Base-by-base conservation (phyloP, 2,888 invertebrate genomes). In the Cecidostiba fungosa region DNA sequence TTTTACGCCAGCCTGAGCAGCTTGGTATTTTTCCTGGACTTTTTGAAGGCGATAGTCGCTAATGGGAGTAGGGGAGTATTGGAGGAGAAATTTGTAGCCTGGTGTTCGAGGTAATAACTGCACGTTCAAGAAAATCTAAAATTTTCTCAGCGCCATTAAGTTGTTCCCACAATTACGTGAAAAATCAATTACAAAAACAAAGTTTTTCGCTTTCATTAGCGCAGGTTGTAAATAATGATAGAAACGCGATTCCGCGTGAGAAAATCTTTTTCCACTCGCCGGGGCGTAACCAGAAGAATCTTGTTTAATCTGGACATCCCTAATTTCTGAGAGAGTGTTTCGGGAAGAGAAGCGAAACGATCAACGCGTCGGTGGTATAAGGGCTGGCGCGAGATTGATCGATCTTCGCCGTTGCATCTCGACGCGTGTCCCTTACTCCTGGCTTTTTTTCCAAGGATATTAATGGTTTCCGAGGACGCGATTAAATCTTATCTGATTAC, bases 401-500 rank as follows among this genome's bases (percentile, higher is more conserved):
- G 82, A 87, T 87, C 70, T 78, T 39, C 26, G n/a, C 50, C 36
- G 32, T n/a, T 54, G 43, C 54, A 82, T 10, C 23, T 32, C 43
- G 39, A 66, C 82, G 77, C 86, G 82, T 82, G 79, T 81, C 82
- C 39, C 86, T 88, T 80, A n/a, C 72, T 72, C 43, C 80, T 69
- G 14, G 62, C 62, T 73, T 77, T 72, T 62, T 54, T 70, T 72
- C 77, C 16, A 69, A 47, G 62, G 83, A 77, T 86, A 80, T 77
- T 82, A 85, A 82, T 84, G 85, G 82, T 81, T 85, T 84, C 80
- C 82, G 73, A 43, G 69, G 87, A 89, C 85, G 89, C 89, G 89
- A 90, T 90, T 87, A 86, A 87, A 90, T 89, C 89, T 89, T 88
- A 87, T 88, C 89, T 88, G 89, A 89, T 90, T 87, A 87, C 73